A percentile compares a stretch with the other conserved stretches of the same genome.
Conservation (phyloP, 1,140 invertebrate species). For the Teleogryllus occipitalis region DNA sequence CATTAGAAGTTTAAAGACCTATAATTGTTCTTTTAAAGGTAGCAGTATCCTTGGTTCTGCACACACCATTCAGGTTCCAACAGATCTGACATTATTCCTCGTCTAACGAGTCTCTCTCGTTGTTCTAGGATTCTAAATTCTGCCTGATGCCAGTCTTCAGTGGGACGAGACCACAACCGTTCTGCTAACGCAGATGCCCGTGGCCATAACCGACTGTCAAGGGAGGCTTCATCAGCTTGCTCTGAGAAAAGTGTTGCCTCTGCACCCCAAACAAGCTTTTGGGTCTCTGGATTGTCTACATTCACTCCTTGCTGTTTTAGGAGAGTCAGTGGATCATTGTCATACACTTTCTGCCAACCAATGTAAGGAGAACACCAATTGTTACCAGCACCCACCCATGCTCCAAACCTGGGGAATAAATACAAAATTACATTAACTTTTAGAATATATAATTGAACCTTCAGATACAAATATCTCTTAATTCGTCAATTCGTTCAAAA, state of each 20-base stretch:
- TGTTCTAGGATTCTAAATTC: constrained; percentile 49
- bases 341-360: constrained; percentile 78
- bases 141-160: constrained; percentile 31
- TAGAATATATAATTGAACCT: background rate
- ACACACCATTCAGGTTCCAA: constrained; percentile 67
- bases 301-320: constrained; percentile 22
- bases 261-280: constrained; percentile 45
- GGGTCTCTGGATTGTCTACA: background rate
- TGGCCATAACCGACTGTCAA: constrained; percentile 68
- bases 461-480: background rate
- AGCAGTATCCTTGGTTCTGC: constrained; percentile 61
- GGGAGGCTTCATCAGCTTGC: constrained; percentile 47
- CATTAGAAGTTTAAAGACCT: background rate
- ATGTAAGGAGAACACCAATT: constrained; percentile 86
- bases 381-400: constrained; percentile 54
- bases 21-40: background rate
- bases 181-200: constrained; percentile 70
- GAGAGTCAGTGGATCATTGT: constrained; percentile 58
- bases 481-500: background rate
- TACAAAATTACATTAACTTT: constrained; percentile 16
- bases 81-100: constrained; percentile 56
- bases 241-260: constrained; percentile 64
- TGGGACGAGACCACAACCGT: constrained; percentile 65
- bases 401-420: constrained; percentile 36
- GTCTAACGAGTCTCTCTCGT: constrained; percentile 47